Conservation (phyloP, 2,113 vertebrate genomes). For the Neogobius melanostomus region DNA sequence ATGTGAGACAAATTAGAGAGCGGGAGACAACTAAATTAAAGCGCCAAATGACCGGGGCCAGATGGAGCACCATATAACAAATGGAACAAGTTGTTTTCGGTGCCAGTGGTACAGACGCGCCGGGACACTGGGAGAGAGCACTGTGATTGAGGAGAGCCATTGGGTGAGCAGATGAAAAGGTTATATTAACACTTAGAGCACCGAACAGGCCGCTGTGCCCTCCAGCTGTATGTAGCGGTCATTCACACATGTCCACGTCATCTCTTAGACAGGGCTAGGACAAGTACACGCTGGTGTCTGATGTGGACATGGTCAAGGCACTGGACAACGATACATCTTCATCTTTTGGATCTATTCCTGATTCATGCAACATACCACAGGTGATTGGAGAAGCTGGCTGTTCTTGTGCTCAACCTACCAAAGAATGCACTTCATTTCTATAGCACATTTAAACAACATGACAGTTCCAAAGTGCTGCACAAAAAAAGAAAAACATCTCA, state of each 20-base stretch:
- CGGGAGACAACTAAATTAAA: constrained; percentile 82
- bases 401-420: no score
- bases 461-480: no score
- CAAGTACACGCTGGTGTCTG: constrained; percentile 45
- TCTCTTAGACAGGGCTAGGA: constrained; percentile 53
- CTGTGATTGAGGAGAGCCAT: constrained; percentile 68
- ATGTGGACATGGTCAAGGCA: constrained; percentile 32
- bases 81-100: constrained; percentile 79
- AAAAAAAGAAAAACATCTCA: no score
- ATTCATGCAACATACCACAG: neutral
- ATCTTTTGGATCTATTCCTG: neutral
- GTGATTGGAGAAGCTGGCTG: no score
- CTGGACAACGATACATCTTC: constrained; percentile 16
- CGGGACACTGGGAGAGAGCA: constrained; percentile 65
- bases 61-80: constrained; percentile 82
- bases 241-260: constrained; percentile 67
- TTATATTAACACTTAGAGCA: constrained; percentile 72
- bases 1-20: constrained; percentile 81
- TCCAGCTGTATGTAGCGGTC: constrained; percentile 63
- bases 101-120: constrained; percentile 80
- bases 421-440: no score
- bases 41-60: constrained; percentile 79
- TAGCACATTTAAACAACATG: no score
- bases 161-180: constrained; percentile 76
- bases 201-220: constrained; percentile 65